phyloP scores from a whole-genome alignment of 2,888 invertebrate genomes.

The Pecten maximus region DNA sequence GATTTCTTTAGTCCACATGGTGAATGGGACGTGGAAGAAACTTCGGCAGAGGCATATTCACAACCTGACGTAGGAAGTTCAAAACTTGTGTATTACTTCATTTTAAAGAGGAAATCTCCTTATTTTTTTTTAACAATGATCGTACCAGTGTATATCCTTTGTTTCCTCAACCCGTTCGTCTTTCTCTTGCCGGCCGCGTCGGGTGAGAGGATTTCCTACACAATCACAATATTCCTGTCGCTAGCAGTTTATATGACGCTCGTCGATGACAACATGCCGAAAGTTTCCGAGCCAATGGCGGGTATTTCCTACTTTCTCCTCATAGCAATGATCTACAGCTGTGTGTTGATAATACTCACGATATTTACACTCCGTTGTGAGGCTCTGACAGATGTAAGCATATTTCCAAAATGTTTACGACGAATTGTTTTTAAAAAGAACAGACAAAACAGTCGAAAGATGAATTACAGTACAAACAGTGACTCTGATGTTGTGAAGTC shows the following conservation, averaged over 20 bases:
- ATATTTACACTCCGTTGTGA: background rate
- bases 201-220: constrained; percentile 34
- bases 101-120: background rate
- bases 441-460: background rate
- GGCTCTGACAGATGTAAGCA: background rate
- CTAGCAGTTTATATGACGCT: constrained; percentile 36
- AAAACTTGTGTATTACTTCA: background rate
- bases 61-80: background rate
- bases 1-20: background rate
- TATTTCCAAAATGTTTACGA: background rate
- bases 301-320: background rate
- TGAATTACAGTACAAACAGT: background rate
- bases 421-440: background rate
- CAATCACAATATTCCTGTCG: constrained; percentile 37
- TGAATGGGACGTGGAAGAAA: background rate
- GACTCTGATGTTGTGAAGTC: background rate
- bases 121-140: background rate
- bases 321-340: background rate
- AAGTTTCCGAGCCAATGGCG: constrained; percentile 33
- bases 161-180: constrained; percentile 36
- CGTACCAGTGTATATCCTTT: background rate
- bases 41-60: background rate
- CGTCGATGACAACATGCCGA: constrained; percentile 27
- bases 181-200: constrained; percentile 35
- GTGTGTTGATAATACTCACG: background rate